phyloP scores from a whole-genome alignment of 2,888 invertebrate genomes.

The Pomacea canaliculata region DNA sequence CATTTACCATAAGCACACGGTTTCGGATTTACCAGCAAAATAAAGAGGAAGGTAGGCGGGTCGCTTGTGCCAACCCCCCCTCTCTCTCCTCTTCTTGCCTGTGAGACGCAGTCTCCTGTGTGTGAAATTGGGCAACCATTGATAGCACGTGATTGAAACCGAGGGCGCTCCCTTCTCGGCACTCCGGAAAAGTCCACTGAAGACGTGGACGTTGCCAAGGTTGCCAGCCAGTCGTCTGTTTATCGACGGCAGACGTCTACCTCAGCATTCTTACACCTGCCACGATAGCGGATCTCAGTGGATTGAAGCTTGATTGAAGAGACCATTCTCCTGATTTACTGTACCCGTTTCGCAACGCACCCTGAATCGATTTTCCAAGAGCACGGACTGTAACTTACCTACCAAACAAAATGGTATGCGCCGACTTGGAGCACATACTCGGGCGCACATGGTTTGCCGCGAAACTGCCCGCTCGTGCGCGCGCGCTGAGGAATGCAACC shows the following conservation, averaged over 20 bases:
- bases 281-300: too few species aligned
- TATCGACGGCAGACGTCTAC: too few species aligned
- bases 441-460: slow-evolving; percentile 10
- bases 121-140: slow-evolving; percentile 36
- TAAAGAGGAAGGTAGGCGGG: slow-evolving; percentile 14
- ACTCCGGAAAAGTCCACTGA: slow-evolving; percentile 9
- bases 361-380: too few species aligned
- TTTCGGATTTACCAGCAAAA: slow-evolving; percentile 24
- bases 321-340: too few species aligned
- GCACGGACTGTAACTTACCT: too few species aligned
- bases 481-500: neutral
- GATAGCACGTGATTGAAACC: slow-evolving; percentile 36
- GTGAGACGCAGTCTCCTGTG: slow-evolving; percentile 13
- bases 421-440: too few species aligned
- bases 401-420: too few species aligned
- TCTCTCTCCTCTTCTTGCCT: neutral
- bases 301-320: too few species aligned
- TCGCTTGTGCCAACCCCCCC: neutral
- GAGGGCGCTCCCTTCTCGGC: slow-evolving; percentile 36
- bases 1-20: slow-evolving; percentile 1
- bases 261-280: too few species aligned
- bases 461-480: slow-evolving; percentile 1
- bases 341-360: too few species aligned
- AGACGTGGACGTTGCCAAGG: too few species aligned
- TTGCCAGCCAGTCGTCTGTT: too few species aligned